phyloP scores from a whole-genome alignment of 2,797 vertebrate genomes.

The Tragelaphus oryx region DNA sequence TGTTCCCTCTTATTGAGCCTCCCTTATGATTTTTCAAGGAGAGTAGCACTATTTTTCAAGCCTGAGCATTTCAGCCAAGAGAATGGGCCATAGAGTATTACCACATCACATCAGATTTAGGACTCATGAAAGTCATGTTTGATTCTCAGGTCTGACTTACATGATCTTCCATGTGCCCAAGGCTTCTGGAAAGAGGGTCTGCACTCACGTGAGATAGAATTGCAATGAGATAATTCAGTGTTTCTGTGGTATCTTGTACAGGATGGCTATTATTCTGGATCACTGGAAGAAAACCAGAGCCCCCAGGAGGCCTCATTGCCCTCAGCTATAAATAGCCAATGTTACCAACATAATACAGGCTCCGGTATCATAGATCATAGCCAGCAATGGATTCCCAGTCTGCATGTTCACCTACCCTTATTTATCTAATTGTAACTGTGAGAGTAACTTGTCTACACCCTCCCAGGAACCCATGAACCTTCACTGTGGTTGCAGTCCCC shows the following conservation, averaged over 20 bases:
- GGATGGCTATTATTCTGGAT: background rate
- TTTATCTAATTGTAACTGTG: background rate
- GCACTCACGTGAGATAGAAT: background rate
- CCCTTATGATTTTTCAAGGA: background rate
- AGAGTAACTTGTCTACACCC: background rate
- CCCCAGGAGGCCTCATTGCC: background rate
- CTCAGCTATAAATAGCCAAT: conserved; percentile 2
- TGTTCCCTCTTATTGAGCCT: background rate
- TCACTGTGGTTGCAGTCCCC: accelerated
- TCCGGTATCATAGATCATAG: background rate
- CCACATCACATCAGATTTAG: too few species aligned
- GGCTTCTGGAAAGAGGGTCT: background rate
- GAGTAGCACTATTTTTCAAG: background rate
- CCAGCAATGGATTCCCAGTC: background rate
- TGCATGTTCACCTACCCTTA: background rate
- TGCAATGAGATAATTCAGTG: accelerated
- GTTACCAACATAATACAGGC: background rate
- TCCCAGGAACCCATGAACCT: background rate
- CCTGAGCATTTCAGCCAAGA: background rate
- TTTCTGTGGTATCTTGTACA: accelerated
- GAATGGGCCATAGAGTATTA: background rate
- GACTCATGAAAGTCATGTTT: background rate
- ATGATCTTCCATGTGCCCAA: background rate
- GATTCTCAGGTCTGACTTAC: background rate
- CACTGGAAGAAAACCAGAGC: background rate